phyloP scores from a whole-genome alignment of 2,113 vertebrate genomes.

The Rattus rattus region DNA sequence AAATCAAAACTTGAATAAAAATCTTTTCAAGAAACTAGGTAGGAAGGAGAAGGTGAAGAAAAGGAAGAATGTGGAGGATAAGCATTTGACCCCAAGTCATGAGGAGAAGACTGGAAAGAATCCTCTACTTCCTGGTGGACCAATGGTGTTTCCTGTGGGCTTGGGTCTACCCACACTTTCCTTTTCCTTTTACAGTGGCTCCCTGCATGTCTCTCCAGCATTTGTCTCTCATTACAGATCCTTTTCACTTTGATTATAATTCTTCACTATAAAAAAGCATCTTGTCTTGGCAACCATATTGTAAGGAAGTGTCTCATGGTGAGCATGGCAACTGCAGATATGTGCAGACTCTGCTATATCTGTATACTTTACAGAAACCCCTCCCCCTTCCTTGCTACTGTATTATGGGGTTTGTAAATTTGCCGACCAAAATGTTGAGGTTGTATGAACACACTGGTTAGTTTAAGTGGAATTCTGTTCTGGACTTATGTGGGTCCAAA shows the following conservation, averaged over 20 bases:
- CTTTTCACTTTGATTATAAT: background rate
- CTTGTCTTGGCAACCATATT: background rate
- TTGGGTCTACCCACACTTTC: background rate
- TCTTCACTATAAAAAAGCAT: background rate
- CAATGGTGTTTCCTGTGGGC: background rate
- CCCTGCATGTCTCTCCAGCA: background rate
- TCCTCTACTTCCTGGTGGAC: background rate
- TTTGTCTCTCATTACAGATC: too few species aligned
- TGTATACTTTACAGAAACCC: background rate
- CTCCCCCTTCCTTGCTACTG: background rate
- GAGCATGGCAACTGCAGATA: background rate
- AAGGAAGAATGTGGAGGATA: background rate
- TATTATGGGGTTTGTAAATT: background rate
- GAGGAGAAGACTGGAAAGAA: background rate
- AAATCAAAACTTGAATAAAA: background rate
- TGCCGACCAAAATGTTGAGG: background rate
- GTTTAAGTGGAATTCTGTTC: background rate
- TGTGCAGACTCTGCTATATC: background rate
- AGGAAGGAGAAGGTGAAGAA: background rate
- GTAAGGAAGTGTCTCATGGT: background rate
- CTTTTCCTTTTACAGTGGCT: background rate
- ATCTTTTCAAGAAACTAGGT: background rate
- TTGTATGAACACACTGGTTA: background rate
- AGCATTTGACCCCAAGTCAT: background rate
- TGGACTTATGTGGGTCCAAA: background rate